A percentile compares a stretch with the other conserved stretches of the same genome.
These are phyloP conservation scores for Glossosoma conforme DNA, from an alignment of 1,140 invertebrate species.

Conservation along the genomic window DNA sequence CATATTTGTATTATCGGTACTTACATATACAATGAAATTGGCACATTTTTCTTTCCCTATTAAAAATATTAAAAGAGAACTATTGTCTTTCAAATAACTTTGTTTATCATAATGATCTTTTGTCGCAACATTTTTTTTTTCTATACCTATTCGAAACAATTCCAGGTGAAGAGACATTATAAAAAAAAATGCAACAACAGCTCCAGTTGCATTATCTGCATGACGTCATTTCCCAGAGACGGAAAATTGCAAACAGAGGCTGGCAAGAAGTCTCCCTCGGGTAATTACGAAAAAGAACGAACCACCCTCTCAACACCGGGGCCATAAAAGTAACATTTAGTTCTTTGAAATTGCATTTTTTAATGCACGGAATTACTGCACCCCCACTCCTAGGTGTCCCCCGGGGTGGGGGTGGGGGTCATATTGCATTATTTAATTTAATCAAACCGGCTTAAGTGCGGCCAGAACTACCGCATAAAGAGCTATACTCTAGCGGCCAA, in stretches of 20 bases:
- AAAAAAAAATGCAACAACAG: background rate
- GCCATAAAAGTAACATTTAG: constrained; percentile 18
- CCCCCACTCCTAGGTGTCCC: background rate
- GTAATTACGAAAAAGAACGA: constrained; percentile 27
- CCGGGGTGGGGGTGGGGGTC: background rate
- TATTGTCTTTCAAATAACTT: too few relatives aligned
- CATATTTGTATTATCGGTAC: too few relatives aligned
- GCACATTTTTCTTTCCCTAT: too few relatives aligned
- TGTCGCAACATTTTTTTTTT: too few relatives aligned
- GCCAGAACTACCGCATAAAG: too few relatives aligned
- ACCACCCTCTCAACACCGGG: constrained; percentile 2
- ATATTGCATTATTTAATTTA: constrained; percentile 18
- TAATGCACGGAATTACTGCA: constrained; percentile 7
- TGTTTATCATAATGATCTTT: too few relatives aligned
- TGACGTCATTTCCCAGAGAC: constrained; percentile 14
- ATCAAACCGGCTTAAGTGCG: constrained; percentile 8
- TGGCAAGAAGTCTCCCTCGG: constrained; percentile 7
- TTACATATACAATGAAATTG: too few relatives aligned
- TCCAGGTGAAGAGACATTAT: too few relatives aligned
- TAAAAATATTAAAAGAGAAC: too few relatives aligned
- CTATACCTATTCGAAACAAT: too few relatives aligned
- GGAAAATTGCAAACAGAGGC: constrained; percentile 12
- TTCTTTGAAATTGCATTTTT: constrained; percentile 26
- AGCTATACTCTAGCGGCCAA: too few relatives aligned
- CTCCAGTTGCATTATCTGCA: constrained; percentile 1